Evolutionary conservation across 1,140 invertebrate species (phyloP), one percentile per base, ranked within the genome.

Genomic region (Drosophila repletoides): DNA sequence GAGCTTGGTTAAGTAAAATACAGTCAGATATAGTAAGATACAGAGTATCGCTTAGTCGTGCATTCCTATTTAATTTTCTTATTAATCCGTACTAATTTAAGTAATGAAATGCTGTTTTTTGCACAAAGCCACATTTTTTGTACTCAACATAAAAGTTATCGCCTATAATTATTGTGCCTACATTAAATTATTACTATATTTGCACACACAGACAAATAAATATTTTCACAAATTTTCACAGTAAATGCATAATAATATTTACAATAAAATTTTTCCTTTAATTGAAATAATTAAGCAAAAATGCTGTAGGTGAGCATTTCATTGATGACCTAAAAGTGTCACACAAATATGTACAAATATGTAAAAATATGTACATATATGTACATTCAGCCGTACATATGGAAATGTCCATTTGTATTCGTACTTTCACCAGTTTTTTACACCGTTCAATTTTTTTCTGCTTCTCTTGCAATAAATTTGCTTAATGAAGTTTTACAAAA

Each of bases 201-300:
- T 12, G 21, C 40, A 3, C 7, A 36, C 10, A 17, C 15, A 10
- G 12, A 19, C 21, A 19, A n/a, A n/a, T n/a, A n/a, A n/a, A n/a
- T n/a, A n/a, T n/a, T n/a, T n/a, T n/a, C n/a, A n/a, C n/a, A n/a
- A n/a, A n/a, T n/a, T n/a, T n/a, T n/a, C n/a, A n/a, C 4, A 17
- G 7, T 31, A 9, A 6, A 21, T 21, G n/a, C 24, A 34, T 28
- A n/a, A n/a, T n/a, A n/a, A n/a, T n/a, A 17, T 12, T 43, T 65
- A 9, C 38, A 36, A 34, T 72, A 43, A 60, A 65, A 59, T 64
- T 72, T 72, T 36, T 72, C 66, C 80, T 59, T 61, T 76, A 60
- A 81, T 80, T 81, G 77, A 76, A 83, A 76, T 83, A 83, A 81
- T 81, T 81, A 69, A 53, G 72, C 43, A 56, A 76, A 72, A 83